Conservation (phyloP, 2,113 vertebrate species). For the Boleophthalmus pectinirostris region DNA sequence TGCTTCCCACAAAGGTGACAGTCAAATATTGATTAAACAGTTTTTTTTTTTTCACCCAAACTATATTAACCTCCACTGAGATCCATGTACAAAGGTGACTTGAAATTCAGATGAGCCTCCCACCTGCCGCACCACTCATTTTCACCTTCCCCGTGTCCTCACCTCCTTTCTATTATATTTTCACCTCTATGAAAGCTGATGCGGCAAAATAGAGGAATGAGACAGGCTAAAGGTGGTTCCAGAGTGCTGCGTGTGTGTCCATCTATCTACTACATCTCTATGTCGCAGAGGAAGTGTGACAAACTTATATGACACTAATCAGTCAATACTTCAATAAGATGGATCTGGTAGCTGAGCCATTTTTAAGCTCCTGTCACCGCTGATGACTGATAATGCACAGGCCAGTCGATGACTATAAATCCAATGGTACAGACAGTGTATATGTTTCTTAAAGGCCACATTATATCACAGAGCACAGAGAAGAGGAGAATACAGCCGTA, state of each 20-base stretch:
- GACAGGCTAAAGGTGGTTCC: slow-evolving; percentile 11
- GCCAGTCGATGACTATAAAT: background rate
- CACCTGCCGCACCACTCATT: slow-evolving; percentile 27
- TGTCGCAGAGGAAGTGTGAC: background rate
- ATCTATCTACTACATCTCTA: background rate
- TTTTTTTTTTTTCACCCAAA: slow-evolving; percentile 8
- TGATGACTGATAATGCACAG: slow-evolving; percentile 39
- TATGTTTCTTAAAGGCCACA: background rate
- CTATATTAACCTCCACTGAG: slow-evolving; percentile 34
- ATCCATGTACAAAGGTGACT: slow-evolving; percentile 35
- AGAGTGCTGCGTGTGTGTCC: slow-evolving; percentile 7
- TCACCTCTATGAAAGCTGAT: slow-evolving; percentile 59
- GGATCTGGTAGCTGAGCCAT: slow-evolving; percentile 24
- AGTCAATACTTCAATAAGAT: slow-evolving; percentile 34
- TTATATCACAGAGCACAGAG: background rate
- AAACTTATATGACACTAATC: slow-evolving; percentile 34
- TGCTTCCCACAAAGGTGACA: slow-evolving; percentile 9
- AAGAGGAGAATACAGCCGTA: background rate
- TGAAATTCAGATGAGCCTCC: slow-evolving; percentile 24
- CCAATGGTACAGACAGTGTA: background rate
- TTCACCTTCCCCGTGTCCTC: slow-evolving; percentile 49
- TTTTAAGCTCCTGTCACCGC: slow-evolving; percentile 23
- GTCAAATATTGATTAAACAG: slow-evolving; percentile 11
- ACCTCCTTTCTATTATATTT: slow-evolving; percentile 28
- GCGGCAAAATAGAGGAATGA: slow-evolving; percentile 54